A percentile compares a stretch with the other conserved stretches of the same genome.
These are phyloP conservation scores for Orussus abietinus DNA, from an alignment of 1,140 invertebrate genomes.

Conservation along the genomic window DNA sequence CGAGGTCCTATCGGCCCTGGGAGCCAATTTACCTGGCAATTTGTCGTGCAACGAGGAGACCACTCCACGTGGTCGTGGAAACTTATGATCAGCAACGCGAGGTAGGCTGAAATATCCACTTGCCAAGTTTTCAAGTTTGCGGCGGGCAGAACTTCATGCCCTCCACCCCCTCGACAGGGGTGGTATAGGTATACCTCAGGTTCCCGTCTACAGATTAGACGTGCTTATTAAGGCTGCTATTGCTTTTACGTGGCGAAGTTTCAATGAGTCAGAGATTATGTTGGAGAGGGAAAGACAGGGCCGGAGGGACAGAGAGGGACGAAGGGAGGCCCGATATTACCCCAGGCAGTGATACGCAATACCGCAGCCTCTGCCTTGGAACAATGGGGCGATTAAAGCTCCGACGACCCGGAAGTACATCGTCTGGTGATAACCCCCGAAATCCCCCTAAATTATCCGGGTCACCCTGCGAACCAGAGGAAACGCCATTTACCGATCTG, in stretches of 20 bases:
- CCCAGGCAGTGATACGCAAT: conserved; percentile 20
- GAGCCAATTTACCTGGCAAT: too few relatives aligned
- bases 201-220: conserved; percentile 34
- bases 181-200: too few relatives aligned
- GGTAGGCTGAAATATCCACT: conserved; percentile 9
- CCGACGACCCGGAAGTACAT: too few relatives aligned
- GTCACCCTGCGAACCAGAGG: too few relatives aligned
- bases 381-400: conserved; percentile 34
- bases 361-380: conserved; percentile 16
- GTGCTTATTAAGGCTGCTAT: conserved; percentile 35
- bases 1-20: too few relatives aligned
- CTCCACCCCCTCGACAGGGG: too few relatives aligned
- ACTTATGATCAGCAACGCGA: not conserved
- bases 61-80: not conserved
- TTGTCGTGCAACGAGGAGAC: not conserved
- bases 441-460: too few relatives aligned
- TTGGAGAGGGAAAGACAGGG: too few relatives aligned
- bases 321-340: conserved; percentile 22
- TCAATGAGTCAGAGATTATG: conserved; percentile 44
- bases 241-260: conserved; percentile 37
- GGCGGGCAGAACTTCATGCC: conserved; percentile 3
- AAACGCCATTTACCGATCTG: too few relatives aligned
- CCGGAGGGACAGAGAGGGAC: conserved; percentile 26
- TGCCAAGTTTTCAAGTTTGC: conserved; percentile 17
- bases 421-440: too few relatives aligned